These are phyloP conservation scores for Erebia ligea DNA, from an alignment of 2,888 invertebrate genomes.

Conservation along the genomic window DNA sequence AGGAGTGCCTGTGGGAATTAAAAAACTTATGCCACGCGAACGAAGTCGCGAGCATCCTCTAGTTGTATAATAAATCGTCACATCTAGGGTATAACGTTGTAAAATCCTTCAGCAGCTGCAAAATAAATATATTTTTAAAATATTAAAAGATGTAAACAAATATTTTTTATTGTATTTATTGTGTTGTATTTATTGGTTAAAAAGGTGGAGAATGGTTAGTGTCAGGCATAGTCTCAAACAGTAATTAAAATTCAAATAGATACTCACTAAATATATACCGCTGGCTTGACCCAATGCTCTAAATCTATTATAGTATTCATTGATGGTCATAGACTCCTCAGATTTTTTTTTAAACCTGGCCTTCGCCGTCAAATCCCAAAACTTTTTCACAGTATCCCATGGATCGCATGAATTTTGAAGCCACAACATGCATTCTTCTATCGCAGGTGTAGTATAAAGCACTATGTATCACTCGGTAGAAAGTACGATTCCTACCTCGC, in stretches of 20 bases:
- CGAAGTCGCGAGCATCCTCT: no score
- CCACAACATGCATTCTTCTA: conserved; percentile 7
- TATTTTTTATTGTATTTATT: conserved; percentile 5
- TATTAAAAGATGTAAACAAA: conserved; percentile 5
- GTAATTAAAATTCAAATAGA: conserved; percentile 5
- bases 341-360: neutral
- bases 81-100: conserved; percentile 6
- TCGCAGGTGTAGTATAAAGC: no score
- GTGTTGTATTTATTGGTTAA: neutral
- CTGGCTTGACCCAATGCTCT: conserved; percentile 5
- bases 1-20: no score
- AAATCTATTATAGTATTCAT: conserved; percentile 4
- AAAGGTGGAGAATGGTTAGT: conserved; percentile 7
- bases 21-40: no score
- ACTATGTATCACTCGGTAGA: no score
- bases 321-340: conserved; percentile 7
- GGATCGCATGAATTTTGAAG: conserved; percentile 5
- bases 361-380: conserved; percentile 3
- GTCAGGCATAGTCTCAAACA: conserved; percentile 6
- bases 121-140: conserved; percentile 3
- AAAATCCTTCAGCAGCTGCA: conserved; percentile 5
- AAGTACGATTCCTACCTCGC: no score
- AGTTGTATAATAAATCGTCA: conserved; percentile 7
- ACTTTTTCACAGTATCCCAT: conserved; percentile 6
- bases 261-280: conserved; percentile 6